Conservation (phyloP, 2,888 invertebrate species). For the Drosophila basisetae region DNA sequence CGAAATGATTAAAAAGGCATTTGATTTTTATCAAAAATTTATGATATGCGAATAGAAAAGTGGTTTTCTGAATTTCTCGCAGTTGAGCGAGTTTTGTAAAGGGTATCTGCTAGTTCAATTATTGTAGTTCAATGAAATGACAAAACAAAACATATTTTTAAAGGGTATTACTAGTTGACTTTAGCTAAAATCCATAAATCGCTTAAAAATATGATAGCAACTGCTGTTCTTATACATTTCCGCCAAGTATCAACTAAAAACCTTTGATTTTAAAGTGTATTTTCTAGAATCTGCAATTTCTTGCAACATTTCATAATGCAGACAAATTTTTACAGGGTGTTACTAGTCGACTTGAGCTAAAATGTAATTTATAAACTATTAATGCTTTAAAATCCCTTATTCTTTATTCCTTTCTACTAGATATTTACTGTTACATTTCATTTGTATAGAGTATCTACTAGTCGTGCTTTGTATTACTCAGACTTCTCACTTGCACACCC, state of each 20-base stretch:
- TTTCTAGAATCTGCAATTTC: not conserved
- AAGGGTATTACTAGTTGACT: not conserved
- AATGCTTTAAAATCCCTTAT: not conserved
- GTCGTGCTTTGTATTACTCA: not conserved
- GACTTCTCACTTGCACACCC: not conserved
- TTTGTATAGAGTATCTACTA: slow-evolving; percentile 6
- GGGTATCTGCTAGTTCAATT: not conserved
- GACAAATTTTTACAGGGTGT: not conserved
- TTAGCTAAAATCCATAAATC: not conserved
- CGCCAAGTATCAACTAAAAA: no score
- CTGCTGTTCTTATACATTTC: not conserved
- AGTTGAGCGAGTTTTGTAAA: not conserved
- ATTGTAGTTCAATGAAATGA: no score
- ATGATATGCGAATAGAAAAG: no score
- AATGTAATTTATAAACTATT: fast-evolving
- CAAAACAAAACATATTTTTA: no score
- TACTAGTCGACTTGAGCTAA: not conserved
- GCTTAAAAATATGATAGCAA: not conserved
- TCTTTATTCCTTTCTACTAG: fast-evolving
- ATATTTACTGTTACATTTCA: fast-evolving
- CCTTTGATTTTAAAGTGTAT: not conserved
- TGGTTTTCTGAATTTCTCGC: no score
- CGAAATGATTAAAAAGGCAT: not conserved
- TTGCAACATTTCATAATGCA: not conserved
- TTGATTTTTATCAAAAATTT: not conserved